A percentile compares a stretch with the other conserved stretches of the same genome.
These are phyloP conservation scores for Conus betulinus DNA, from an alignment of 1,140 invertebrate genomes.

Conservation along the genomic window DNA sequence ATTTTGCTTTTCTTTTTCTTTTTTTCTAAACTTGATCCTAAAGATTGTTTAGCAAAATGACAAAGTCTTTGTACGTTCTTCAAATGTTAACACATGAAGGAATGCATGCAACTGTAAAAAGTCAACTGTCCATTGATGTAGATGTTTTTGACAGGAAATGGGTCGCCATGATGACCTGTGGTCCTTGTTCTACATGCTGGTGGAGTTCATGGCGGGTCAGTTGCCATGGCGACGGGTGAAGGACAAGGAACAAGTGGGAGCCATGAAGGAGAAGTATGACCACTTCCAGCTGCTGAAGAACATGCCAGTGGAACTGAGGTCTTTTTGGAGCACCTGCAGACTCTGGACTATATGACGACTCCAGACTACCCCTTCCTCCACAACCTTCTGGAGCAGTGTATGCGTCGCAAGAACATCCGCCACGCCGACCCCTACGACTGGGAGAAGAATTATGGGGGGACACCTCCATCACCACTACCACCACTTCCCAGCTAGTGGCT, in stretches of 20 bases:
- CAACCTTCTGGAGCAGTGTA: slow-evolving; percentile 93
- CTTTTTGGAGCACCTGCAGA: slow-evolving; percentile 93
- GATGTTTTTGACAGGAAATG: slow-evolving; percentile 86
- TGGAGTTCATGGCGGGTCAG: slow-evolving; percentile 99
- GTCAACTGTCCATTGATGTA: too few relatives aligned
- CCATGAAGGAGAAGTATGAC: slow-evolving; percentile 99
- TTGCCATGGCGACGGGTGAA: slow-evolving; percentile 99
- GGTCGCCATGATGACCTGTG: slow-evolving; percentile 99
- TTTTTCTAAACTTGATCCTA: too few relatives aligned
- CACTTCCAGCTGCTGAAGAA: slow-evolving; percentile 94
- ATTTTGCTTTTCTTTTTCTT: too few relatives aligned
- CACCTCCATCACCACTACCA: slow-evolving; percentile 67
- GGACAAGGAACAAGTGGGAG: slow-evolving; percentile 83
- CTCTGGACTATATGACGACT: slow-evolving; percentile 93
- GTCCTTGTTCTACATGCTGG: slow-evolving; percentile 99
- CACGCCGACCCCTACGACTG: slow-evolving; percentile 93
- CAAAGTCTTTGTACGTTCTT: too few relatives aligned
- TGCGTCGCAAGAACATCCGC: slow-evolving; percentile 93
- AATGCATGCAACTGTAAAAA: too few relatives aligned
- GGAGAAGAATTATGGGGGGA: slow-evolving; percentile 84
- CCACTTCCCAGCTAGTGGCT: slow-evolving; percentile 67
- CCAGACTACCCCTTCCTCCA: slow-evolving; percentile 88
- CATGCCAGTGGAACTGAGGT: slow-evolving; percentile 90
- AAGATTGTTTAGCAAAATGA: too few relatives aligned
- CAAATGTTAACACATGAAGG: too few relatives aligned